Base-by-base conservation (phyloP, 2,797 vertebrate species). In the Ctenochaetus hawaiiensis region DNA sequence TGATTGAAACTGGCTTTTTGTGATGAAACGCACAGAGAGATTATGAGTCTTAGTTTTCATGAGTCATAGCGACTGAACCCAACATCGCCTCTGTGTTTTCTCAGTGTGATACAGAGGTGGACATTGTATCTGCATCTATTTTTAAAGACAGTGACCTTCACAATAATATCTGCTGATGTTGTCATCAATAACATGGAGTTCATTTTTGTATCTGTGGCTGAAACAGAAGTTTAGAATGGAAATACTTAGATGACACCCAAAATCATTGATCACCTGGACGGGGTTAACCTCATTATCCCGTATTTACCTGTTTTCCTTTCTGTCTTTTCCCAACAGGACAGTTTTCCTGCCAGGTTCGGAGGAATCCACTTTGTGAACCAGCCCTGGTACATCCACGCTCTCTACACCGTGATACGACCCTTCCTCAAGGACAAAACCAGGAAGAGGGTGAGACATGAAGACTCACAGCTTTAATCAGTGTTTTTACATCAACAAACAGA, bases 291-390 rank as follows among this genome's bases (percentile, higher is more conserved):
- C 6, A 7, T 34, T 34, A 34, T 34, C 13, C 0, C 34, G 12
- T 17, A 10, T 53, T 63, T 1, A 64, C 45, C 11, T 51, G 8
- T 37, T 2, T 30, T 45, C 3, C 41, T 39, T 70, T 34, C 5
- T 34, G 30, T 34, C 0, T 82, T 67, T 82, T 37, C 49, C n/a
- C 45, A 41, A 85, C 89, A 99, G 98, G 98, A 99, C 92, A 99
- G 98, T 90, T 99, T 99, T 89, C 98, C 98, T 18, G 98, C 98
- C 81, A 89, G 98, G 14, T 99, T 99, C 76, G 98, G 98, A 94
- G 98, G 98, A 72, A 99, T 99, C 93, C 98, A 99, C 95, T 99
- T 99, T 65, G 98, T 99, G 89, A 99, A 99, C 89, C 98, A 99
- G 83, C 98, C 98, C 0, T 99, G 98, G 98, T 99, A 99, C 90